phyloP scores from a whole-genome alignment of 2,113 vertebrate species.

The Acinonyx jubatus region DNA sequence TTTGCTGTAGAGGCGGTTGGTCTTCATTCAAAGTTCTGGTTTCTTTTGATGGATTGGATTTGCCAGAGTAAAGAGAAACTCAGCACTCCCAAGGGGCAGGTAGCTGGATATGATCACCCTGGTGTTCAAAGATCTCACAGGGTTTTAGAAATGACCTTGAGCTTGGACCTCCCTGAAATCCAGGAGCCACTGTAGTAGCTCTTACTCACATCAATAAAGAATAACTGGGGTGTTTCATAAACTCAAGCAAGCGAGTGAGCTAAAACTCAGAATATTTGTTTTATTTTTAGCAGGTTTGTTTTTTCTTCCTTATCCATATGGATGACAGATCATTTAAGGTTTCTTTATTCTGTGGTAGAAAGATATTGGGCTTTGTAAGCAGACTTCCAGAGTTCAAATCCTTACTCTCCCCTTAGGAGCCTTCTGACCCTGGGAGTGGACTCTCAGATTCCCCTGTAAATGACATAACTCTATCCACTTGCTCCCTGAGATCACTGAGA shows the following conservation, averaged over 20 bases:
- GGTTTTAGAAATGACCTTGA: not conserved
- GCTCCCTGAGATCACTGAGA: not conserved
- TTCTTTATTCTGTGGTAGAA: slow-evolving; percentile 12
- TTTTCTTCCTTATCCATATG: not conserved
- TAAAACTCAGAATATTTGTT: not conserved
- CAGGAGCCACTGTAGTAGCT: not conserved
- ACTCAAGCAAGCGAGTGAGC: not conserved
- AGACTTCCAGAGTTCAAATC: not conserved
- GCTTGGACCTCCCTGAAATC: not conserved
- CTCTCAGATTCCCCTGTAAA: not conserved
- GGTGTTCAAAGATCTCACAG: not conserved
- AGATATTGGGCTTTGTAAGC: not conserved
- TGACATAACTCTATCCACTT: not conserved
- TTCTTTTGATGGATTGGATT: slow-evolving; percentile 30
- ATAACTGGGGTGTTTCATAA: not conserved
- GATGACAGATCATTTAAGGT: not conserved
- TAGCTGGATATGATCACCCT: not conserved
- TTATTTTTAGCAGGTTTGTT: slow-evolving; percentile 42
- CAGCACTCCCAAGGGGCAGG: not conserved
- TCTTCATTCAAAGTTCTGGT: slow-evolving; percentile 35
- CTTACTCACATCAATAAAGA: not conserved
- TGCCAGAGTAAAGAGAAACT: slow-evolving; percentile 40
- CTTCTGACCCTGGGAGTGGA: not conserved
- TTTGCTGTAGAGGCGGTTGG: slow-evolving; percentile 31
- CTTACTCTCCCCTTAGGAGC: not conserved